These are phyloP conservation scores for Zophobas atratus DNA, from an alignment of 1,140 invertebrate genomes.

Conservation along the genomic window DNA sequence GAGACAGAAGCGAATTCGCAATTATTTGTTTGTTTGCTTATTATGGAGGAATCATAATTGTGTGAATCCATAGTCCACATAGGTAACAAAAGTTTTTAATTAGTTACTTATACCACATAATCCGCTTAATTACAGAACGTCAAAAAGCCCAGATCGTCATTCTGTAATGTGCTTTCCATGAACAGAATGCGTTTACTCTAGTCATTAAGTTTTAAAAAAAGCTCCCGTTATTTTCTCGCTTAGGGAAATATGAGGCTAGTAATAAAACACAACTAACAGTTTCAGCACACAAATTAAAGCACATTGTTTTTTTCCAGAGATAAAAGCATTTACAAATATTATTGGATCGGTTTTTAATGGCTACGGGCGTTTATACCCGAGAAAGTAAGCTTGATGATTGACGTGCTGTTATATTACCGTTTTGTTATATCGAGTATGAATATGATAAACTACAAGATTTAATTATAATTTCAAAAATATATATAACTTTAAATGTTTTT, in stretches of 20 bases:
- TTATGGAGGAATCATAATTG: too few species aligned
- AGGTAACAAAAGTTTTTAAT: too few species aligned
- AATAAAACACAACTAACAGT: slow-evolving; percentile 23
- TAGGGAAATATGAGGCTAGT: background rate
- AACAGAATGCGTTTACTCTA: background rate
- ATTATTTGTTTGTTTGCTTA: too few species aligned
- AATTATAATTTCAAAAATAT: too few species aligned
- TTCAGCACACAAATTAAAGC: slow-evolving; percentile 8
- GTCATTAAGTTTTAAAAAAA: background rate
- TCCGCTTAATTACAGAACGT: background rate
- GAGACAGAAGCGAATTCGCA: too few species aligned
- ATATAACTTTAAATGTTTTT: too few species aligned
- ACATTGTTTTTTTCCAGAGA: slow-evolving; percentile 14
- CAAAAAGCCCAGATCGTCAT: background rate
- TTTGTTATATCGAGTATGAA: too few species aligned
- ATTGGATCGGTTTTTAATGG: background rate
- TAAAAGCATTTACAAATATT: slow-evolving; percentile 17
- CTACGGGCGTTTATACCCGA: background rate
- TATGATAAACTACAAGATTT: too few species aligned
- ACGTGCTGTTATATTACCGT: too few species aligned
- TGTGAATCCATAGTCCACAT: too few species aligned
- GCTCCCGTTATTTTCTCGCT: background rate
- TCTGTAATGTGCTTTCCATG: too few species aligned
- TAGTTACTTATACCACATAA: background rate
- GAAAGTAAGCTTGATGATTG: too few species aligned